Percentiles rank a stretch among this genome's conserved stretches.
Evolutionary conservation across 2,797 vertebrate species (phyloP).

Genomic region (Sciaenops ocellatus): DNA sequence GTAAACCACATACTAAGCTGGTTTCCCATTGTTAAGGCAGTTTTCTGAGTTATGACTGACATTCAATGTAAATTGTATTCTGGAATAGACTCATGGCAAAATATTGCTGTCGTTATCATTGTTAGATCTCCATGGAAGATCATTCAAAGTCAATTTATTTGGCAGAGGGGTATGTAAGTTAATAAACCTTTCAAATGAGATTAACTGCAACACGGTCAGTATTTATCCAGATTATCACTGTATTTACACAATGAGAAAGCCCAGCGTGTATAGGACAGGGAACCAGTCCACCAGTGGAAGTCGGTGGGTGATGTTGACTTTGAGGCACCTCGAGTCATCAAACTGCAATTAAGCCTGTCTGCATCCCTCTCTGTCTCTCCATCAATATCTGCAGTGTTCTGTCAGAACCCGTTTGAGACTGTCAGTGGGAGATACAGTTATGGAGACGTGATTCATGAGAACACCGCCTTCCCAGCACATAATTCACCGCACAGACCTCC

Average conservation of each 20-base stretch:
- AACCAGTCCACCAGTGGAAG: slow-evolving; percentile 57
- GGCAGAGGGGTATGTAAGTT: slow-evolving; percentile 58
- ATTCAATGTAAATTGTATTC: slow-evolving; percentile 25
- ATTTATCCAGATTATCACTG: slow-evolving; percentile 71
- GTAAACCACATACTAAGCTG: not conserved
- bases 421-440: slow-evolving; percentile 74
- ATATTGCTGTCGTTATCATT: slow-evolving; percentile 43
- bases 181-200: slow-evolving; percentile 75
- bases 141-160: slow-evolving; percentile 66
- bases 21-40: slow-evolving; percentile 5
- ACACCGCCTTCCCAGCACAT: slow-evolving; percentile 60
- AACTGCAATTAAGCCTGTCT: slow-evolving; percentile 75
- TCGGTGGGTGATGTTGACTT: slow-evolving; percentile 69
- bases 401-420: slow-evolving; percentile 66
- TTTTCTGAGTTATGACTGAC: slow-evolving; percentile 22
- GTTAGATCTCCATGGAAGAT: slow-evolving; percentile 51
- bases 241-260: slow-evolving; percentile 62
- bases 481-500: slow-evolving; percentile 38
- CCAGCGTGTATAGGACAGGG: slow-evolving; percentile 26
- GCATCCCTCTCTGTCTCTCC: slow-evolving; percentile 58
- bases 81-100: slow-evolving; percentile 5
- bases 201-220: slow-evolving; percentile 60
- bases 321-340: slow-evolving; percentile 72
- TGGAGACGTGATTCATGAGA: slow-evolving; percentile 78
- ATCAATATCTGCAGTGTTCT: slow-evolving; percentile 72